A percentile compares a stretch with the other conserved stretches of the same genome.
These are phyloP conservation scores for Albula goreensis DNA, from an alignment of 2,113 vertebrate species.

Conservation along the genomic window DNA sequence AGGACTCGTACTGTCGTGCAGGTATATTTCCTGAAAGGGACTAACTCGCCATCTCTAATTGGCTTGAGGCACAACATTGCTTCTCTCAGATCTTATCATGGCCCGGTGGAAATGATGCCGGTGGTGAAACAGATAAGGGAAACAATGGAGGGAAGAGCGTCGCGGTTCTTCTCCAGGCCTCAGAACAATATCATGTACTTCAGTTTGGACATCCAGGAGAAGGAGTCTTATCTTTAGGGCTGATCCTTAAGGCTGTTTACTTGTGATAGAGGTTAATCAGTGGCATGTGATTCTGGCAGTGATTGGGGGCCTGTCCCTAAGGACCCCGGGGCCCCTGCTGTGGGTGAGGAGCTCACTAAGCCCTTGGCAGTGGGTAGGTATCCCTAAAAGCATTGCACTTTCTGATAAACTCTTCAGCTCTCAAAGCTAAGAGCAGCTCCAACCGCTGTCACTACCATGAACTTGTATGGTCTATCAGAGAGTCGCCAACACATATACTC, in stretches of 20 bases:
- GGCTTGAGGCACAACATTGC: background rate
- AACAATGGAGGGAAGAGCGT: background rate
- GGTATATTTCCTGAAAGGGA: slow-evolving; percentile 11
- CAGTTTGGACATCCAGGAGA: background rate
- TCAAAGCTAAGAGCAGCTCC: background rate
- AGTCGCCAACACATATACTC: background rate
- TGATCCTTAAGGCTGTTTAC: too few relatives aligned
- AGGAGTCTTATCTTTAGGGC: too few relatives aligned
- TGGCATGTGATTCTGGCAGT: background rate
- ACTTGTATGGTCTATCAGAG: background rate
- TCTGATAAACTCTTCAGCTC: background rate
- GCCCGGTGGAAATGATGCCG: background rate
- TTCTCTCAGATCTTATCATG: background rate
- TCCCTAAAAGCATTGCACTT: background rate
- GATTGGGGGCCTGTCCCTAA: background rate
- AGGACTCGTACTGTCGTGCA: background rate
- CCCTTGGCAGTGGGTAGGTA: background rate
- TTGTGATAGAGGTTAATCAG: too few relatives aligned
- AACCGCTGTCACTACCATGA: background rate
- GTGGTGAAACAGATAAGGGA: background rate
- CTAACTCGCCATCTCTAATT: background rate
- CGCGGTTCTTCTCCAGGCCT: background rate
- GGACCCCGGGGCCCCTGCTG: background rate
- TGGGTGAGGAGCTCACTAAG: background rate
- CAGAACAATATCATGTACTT: background rate